Conservation (phyloP, 2,113 vertebrate species). For the Glaucidium brasilianum region DNA sequence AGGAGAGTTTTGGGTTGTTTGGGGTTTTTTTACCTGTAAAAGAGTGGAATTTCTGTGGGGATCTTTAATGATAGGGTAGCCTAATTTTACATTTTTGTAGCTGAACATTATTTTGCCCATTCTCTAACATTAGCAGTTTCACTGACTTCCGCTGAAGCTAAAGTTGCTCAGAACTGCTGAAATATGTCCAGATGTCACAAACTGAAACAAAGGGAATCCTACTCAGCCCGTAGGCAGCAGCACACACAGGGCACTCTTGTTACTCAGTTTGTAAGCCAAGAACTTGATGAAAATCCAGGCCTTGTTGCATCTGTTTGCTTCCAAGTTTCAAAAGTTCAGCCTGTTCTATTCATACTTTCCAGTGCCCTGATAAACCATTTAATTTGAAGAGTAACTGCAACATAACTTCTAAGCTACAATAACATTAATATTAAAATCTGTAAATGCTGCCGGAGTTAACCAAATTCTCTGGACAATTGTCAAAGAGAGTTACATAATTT, state of each 20-base stretch:
- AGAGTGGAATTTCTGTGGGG: not conserved
- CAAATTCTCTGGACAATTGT: not conserved
- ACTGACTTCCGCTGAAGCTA: not conserved
- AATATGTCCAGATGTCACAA: not conserved
- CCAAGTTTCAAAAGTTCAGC: slow-evolving; percentile 15
- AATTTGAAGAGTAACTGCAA: not conserved
- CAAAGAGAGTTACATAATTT: not conserved
- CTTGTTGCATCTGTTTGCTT: not conserved
- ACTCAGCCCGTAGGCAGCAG: not conserved
- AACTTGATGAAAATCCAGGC: not conserved
- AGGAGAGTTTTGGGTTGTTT: not conserved
- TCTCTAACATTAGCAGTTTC: not conserved
- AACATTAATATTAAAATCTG: not conserved
- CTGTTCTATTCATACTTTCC: not conserved
- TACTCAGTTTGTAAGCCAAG: not conserved
- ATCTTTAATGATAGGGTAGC: not conserved
- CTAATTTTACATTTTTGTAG: not conserved
- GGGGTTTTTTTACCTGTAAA: not conserved
- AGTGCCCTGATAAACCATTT: not conserved
- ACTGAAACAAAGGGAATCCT: slow-evolving; percentile 2
- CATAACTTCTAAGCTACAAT: not conserved
- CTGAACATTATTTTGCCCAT: not conserved
- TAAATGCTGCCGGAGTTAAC: not conserved
- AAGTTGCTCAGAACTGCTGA: not conserved
- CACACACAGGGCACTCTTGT: not conserved